Evolutionary conservation across 2,888 invertebrate genomes (phyloP).

Genomic region (Microplitis deprimator): DNA sequence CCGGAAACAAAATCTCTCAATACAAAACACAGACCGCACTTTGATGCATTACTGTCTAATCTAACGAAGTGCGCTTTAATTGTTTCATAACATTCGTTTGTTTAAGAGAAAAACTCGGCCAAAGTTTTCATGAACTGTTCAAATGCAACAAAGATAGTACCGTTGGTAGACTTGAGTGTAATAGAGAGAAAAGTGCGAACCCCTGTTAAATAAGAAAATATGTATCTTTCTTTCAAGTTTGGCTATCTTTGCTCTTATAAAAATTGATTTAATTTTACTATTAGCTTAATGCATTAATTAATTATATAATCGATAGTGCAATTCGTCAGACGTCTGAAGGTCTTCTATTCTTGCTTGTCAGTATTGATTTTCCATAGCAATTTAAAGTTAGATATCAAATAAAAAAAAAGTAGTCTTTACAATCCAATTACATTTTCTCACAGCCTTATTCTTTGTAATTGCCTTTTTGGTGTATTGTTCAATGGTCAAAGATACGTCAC

Average conservation of each 20-base stretch:
- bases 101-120: no score
- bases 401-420: not conserved
- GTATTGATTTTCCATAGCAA: not conserved
- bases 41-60: no score
- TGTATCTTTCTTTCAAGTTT: not conserved
- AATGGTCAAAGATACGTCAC: not conserved
- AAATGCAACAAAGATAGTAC: no score
- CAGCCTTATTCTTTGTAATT: not conserved
- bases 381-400: constrained; percentile 11
- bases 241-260: not conserved
- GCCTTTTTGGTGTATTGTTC: not conserved
- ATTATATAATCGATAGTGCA: not conserved
- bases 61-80: no score
- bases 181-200: no score
- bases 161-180: no score
- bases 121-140: no score
- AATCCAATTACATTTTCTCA: not conserved
- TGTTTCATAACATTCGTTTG: no score
- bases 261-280: not conserved
- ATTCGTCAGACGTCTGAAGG: not conserved
- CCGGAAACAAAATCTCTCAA: no score
- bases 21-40: no score
- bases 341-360: not conserved
- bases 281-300: not conserved
- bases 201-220: not conserved